Conservation (phyloP, 2,888 invertebrate genomes). For the Caenorhabditis macrosperma region DNA sequence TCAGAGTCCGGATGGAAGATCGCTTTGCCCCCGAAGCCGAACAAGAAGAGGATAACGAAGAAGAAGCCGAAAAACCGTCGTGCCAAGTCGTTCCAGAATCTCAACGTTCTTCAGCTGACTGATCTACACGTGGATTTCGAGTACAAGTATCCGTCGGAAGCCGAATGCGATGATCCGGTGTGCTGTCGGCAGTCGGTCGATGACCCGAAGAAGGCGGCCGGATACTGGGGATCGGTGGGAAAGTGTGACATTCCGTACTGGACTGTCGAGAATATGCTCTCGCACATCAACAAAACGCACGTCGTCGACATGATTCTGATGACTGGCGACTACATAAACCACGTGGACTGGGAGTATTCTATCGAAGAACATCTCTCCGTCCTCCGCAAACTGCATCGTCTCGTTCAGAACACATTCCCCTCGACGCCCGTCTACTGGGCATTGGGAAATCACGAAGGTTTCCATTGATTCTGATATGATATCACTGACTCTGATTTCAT, state of each 20-base stretch:
- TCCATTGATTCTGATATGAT: not conserved
- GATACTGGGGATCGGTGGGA: constrained; percentile 95
- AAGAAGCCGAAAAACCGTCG: constrained; percentile 5
- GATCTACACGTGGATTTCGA: constrained; percentile 96
- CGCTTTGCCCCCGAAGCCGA: constrained; percentile 51
- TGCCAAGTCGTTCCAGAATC: constrained; percentile 16
- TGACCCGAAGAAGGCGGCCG: constrained; percentile 83
- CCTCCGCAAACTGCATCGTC: constrained; percentile 35
- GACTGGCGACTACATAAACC: constrained; percentile 96
- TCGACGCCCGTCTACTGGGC: constrained; percentile 92
- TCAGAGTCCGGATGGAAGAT: constrained; percentile 76
- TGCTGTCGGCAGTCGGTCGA: constrained; percentile 85
- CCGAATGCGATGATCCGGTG: constrained; percentile 93
- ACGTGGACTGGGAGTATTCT: constrained; percentile 93
- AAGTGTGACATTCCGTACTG: constrained; percentile 94
- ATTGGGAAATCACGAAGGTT: constrained; percentile 94
- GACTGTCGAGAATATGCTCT: constrained; percentile 92
- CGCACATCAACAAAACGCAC: constrained; percentile 80
- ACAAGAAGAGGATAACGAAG: constrained; percentile 10
- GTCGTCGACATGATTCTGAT: constrained; percentile 85
- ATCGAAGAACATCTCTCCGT: constrained; percentile 74
- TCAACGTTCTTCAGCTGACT: constrained; percentile 87
- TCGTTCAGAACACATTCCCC: constrained; percentile 84
- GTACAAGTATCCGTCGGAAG: constrained; percentile 90
- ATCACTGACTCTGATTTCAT: not conserved